Evolutionary conservation across 2,888 invertebrate genomes (phyloP), one percentile per base, ranked within the genome.

Genomic region (Helleia helle): DNA sequence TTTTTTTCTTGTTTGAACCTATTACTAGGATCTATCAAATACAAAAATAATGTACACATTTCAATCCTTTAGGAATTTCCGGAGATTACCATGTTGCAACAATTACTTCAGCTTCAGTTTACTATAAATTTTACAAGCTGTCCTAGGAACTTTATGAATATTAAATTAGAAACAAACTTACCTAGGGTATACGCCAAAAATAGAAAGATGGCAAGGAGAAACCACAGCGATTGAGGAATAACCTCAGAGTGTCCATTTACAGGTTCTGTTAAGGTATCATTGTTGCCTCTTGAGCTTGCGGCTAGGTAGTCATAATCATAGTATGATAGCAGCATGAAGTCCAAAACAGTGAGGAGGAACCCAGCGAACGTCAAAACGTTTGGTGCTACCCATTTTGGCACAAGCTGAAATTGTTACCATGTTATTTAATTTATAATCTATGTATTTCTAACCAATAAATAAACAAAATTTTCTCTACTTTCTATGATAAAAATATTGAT

Each of bases 181-280:
- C 97, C 97, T 65, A 99, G 86, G 6, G 97, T 98, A 69, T 99
- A 98, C 8, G 97, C 96, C 56, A 97, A 81, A 71, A 99, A 98
- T 58, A 98, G 91, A 68, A 94, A 94, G 45, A 96, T 86, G 2
- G 95, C 94, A 31, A 94, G 92, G 28, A 92, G 67, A 15, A 93
- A 88, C 91, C 96, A 99, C 34, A 96, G 88, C 90, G 94, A 94
- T 49, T 87, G 87, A 1, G 97, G 97, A 55, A 98, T 89, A 0
- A 62, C 52, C 41, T 72, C 73, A 0, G 53, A 88, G 73, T 65
- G 77, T 38, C 58, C 66, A 44, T 59, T 67, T 25, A 59, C 55
- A 1, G 66, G 50, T 12, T 56, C 71, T 49, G 55, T 81, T 49
- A 53, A 51, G 0, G 74, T 74, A 41, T 54, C 65, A 41, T 77